Conservation (phyloP, 1,140 invertebrate species). For the Temnothorax longispinosus region DNA sequence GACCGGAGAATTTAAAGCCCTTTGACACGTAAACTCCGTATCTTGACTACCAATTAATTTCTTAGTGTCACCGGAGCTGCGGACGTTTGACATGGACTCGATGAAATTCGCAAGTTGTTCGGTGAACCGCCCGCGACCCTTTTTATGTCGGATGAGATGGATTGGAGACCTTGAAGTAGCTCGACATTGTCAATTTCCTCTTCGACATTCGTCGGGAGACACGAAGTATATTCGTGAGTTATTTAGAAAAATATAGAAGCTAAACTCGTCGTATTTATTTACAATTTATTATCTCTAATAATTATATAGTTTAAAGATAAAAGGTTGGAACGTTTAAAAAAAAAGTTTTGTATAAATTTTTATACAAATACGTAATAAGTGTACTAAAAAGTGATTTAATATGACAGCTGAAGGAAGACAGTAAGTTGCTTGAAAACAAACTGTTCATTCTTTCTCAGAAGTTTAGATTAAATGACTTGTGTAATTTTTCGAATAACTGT, state of each 20-base stretch:
- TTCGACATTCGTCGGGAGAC: background rate
- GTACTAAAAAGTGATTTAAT: background rate
- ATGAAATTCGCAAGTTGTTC: slow-evolving; percentile 18
- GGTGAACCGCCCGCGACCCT: background rate
- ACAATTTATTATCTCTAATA: background rate
- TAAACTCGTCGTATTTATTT: background rate
- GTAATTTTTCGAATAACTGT: background rate
- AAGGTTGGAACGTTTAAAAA: background rate
- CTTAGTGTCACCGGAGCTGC: background rate
- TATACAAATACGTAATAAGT: background rate
- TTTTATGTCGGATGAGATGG: background rate
- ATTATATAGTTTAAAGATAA: background rate
- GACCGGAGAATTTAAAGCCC: slow-evolving; percentile 10
- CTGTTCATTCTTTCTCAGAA: background rate
- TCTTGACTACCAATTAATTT: slow-evolving; percentile 39
- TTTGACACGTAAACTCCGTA: slow-evolving; percentile 28
- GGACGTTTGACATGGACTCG: background rate
- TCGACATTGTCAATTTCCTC: background rate
- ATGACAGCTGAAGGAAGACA: background rate
- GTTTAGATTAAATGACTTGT: background rate
- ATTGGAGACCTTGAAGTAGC: background rate
- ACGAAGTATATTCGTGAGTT: background rate
- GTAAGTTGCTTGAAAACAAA: background rate
- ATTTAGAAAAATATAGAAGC: background rate
- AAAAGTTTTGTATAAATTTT: background rate